These are phyloP conservation scores for Leucoma salicis DNA, from an alignment of 2,888 invertebrate genomes.

Conservation along the genomic window DNA sequence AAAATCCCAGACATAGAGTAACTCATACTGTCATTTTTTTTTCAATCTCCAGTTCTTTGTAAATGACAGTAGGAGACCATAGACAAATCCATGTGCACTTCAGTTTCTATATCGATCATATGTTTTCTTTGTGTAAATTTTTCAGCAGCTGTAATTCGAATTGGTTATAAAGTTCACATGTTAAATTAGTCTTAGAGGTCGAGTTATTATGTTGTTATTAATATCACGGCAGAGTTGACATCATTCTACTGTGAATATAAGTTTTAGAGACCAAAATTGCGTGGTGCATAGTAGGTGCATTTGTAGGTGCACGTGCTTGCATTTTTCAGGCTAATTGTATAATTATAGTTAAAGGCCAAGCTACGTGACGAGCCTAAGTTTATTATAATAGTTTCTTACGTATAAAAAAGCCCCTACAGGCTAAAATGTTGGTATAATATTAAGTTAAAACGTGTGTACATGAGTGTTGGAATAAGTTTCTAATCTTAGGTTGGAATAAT, in stretches of 20 bases:
- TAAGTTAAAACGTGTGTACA: constrained; percentile 45
- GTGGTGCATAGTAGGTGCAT: constrained; percentile 61
- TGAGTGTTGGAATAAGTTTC: constrained; percentile 49
- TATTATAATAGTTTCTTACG: constrained; percentile 27
- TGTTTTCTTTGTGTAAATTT: constrained; percentile 82
- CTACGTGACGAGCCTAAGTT: constrained; percentile 31
- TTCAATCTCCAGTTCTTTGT: background rate
- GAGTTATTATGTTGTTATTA: constrained; percentile 23
- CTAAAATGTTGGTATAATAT: constrained; percentile 26
- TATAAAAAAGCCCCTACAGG: constrained; percentile 17
- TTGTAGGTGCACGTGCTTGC: constrained; percentile 76
- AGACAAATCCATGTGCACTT: constrained; percentile 79
- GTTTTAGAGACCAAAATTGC: constrained; percentile 35
- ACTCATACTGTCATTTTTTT: background rate
- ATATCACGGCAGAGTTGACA: constrained; percentile 18
- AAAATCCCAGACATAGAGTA: background rate
- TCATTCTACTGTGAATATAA: constrained; percentile 20
- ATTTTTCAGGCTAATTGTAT: constrained; percentile 68
- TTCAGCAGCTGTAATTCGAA: constrained; percentile 80
- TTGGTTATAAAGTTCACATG: constrained; percentile 64
- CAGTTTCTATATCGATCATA: constrained; percentile 81
- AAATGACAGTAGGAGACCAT: constrained; percentile 55
- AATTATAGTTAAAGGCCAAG: constrained; percentile 47
- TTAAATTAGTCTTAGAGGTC: constrained; percentile 30
- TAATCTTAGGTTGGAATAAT: constrained; percentile 53